A percentile compares a stretch with the other conserved stretches of the same genome.
Evolutionary conservation across 2,113 vertebrate genomes (phyloP).

Genomic region (Marcusenius ussheri): DNA sequence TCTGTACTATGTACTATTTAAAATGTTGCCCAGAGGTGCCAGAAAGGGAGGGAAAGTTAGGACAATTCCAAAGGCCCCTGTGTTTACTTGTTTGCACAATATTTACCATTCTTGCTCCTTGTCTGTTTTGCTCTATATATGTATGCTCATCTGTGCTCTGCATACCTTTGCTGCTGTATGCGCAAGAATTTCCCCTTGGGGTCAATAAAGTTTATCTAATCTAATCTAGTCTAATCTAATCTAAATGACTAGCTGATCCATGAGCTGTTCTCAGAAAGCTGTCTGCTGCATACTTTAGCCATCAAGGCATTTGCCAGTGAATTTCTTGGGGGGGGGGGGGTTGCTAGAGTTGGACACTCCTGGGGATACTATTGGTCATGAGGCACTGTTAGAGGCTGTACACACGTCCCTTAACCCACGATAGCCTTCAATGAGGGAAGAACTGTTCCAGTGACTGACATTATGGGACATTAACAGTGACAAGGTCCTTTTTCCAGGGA

Average conservation of each 20-base stretch:
- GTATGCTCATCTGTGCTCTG: neutral
- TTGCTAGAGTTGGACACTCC: neutral
- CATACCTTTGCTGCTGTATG: neutral
- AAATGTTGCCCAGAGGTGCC: neutral
- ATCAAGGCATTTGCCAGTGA: neutral
- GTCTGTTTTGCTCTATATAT: neutral
- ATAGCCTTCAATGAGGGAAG: constrained; percentile 20
- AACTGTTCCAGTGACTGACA: constrained; percentile 31
- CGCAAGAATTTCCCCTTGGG: neutral
- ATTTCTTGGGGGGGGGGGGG: neutral
- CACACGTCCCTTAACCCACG: neutral
- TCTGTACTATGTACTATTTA: neutral
- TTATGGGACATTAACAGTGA: constrained; percentile 30
- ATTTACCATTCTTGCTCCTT: neutral
- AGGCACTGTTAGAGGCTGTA: neutral
- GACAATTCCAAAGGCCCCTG: neutral
- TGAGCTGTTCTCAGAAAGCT: neutral
- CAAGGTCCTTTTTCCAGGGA: constrained; percentile 23
- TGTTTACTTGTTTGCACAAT: neutral
- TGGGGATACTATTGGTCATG: neutral
- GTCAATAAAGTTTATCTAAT: neutral
- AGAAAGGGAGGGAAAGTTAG: neutral
- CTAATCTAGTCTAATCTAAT: neutral
- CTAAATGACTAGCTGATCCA: neutral
- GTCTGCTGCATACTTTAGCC: neutral